Evolutionary conservation across 2,113 vertebrate species (phyloP).

Genomic region (Cyprinodon brontotheroides): DNA sequence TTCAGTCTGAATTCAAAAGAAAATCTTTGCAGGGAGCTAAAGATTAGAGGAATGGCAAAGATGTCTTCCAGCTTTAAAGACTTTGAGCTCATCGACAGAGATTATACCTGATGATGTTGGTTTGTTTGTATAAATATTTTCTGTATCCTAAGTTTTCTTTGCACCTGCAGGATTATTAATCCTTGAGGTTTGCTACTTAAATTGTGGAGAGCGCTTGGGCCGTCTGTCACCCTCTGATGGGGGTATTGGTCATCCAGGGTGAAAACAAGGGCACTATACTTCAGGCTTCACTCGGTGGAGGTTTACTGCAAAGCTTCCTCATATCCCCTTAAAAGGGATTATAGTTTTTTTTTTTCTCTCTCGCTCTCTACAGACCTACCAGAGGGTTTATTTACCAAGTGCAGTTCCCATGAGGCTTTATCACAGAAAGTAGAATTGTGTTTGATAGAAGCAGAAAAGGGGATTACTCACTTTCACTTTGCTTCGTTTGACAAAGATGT

Average conservation of each 20-base stretch:
- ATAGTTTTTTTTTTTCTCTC: constrained; percentile 41
- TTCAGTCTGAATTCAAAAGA: background rate
- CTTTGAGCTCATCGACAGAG: too few relatives aligned
- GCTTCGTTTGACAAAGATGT: constrained; percentile 45
- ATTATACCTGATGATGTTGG: constrained; percentile 12
- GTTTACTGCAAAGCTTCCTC: constrained; percentile 68
- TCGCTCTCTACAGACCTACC: constrained; percentile 46
- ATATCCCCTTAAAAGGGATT: constrained; percentile 77
- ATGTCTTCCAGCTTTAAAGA: background rate
- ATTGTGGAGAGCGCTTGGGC: constrained; percentile 7
- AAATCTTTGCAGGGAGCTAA: background rate
- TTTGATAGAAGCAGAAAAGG: constrained; percentile 71
- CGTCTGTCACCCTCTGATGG: constrained; percentile 6
- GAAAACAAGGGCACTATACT: constrained; percentile 54
- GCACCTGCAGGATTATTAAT: constrained; percentile 17
- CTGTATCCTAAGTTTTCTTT: constrained; percentile 20
- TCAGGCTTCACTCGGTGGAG: constrained; percentile 29
- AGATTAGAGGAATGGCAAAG: background rate
- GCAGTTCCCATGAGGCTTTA: constrained; percentile 52
- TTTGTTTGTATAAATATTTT: constrained; percentile 20
- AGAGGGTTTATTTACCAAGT: constrained; percentile 62
- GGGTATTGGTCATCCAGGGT: constrained; percentile 38
- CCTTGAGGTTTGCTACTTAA: background rate
- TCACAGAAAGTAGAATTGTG: constrained; percentile 39
- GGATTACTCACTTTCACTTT: constrained; percentile 63